These are phyloP conservation scores for Gobio occitaniae DNA, from an alignment of 2,797 vertebrate genomes.

Conservation along the genomic window DNA sequence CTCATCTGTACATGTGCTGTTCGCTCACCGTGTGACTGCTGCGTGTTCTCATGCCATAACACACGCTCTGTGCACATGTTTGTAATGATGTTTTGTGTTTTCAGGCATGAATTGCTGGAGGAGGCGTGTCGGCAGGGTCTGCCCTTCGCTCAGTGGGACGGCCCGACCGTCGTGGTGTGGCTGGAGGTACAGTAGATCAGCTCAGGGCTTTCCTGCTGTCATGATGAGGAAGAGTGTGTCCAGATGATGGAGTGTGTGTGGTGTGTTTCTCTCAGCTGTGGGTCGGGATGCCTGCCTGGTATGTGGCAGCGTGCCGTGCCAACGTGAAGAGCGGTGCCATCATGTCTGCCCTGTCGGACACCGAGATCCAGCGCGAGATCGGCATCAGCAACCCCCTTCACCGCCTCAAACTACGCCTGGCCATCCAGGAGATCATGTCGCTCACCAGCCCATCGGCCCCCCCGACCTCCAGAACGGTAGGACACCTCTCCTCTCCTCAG, in stretches of 20 bases:
- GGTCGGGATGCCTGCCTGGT: slow-evolving; percentile 99
- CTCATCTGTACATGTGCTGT: background rate
- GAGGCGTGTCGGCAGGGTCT: slow-evolving; percentile 93
- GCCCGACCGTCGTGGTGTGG: slow-evolving; percentile 96
- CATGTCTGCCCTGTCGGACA: slow-evolving; percentile 97
- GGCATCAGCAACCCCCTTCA: slow-evolving; percentile 97
- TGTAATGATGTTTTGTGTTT: slow-evolving; percentile 24
- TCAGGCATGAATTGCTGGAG: slow-evolving; percentile 92
- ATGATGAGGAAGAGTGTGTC: background rate
- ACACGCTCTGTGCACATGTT: background rate
- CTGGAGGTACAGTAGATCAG: slow-evolving; percentile 83
- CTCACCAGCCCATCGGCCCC: slow-evolving; percentile 95
- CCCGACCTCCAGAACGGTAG: slow-evolving; percentile 94
- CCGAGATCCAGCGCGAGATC: slow-evolving; percentile 96
- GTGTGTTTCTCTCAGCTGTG: slow-evolving; percentile 78
- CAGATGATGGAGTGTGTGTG: background rate
- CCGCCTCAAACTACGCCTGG: slow-evolving; percentile 92
- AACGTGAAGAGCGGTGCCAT: slow-evolving; percentile 98
- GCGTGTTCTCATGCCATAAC: background rate
- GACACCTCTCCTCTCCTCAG: background rate
- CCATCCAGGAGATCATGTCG: slow-evolving; percentile 98
- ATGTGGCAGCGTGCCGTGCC: slow-evolving; percentile 95
- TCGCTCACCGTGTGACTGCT: background rate
- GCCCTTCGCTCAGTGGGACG: slow-evolving; percentile 97
- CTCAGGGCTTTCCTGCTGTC: too few species aligned